Conservation (phyloP, 2,888 invertebrate species). For the Eristalis intricaria region DNA sequence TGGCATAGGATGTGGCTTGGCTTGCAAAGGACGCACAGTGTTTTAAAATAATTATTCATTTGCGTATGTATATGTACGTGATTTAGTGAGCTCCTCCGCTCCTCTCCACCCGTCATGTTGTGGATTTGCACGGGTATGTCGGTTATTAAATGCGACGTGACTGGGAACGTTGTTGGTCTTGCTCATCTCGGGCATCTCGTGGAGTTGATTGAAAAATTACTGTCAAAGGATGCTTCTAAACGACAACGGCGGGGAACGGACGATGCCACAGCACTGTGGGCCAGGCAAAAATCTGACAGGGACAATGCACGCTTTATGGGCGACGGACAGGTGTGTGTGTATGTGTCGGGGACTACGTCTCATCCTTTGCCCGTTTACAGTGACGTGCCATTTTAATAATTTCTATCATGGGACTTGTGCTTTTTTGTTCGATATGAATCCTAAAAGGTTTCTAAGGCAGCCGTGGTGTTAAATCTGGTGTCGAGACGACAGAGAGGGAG, state of each 20-base stretch:
- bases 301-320: constrained; percentile 63
- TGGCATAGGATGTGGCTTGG: constrained; percentile 58
- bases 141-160: constrained; percentile 60
- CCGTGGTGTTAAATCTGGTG: constrained; percentile 1
- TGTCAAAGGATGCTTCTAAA: constrained; percentile 59
- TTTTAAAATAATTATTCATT: constrained; percentile 61
- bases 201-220: constrained; percentile 69
- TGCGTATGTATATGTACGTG: constrained; percentile 30
- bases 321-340: constrained; percentile 45
- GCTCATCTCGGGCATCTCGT: constrained; percentile 26
- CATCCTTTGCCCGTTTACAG: constrained; percentile 29
- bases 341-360: not conserved
- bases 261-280: not conserved
- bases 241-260: not conserved
- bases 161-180: constrained; percentile 15
- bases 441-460: constrained; percentile 61
- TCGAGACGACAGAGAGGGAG: not conserved
- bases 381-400: constrained; percentile 68
- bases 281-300: not conserved
- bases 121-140: not conserved
- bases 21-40: constrained; percentile 30
- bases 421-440: constrained; percentile 47
- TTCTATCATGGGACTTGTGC: constrained; percentile 58
- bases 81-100: constrained; percentile 23
- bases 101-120: not conserved